phyloP scores from a whole-genome alignment of 2,113 vertebrate species.

The Psilopogon haemacephalus region DNA sequence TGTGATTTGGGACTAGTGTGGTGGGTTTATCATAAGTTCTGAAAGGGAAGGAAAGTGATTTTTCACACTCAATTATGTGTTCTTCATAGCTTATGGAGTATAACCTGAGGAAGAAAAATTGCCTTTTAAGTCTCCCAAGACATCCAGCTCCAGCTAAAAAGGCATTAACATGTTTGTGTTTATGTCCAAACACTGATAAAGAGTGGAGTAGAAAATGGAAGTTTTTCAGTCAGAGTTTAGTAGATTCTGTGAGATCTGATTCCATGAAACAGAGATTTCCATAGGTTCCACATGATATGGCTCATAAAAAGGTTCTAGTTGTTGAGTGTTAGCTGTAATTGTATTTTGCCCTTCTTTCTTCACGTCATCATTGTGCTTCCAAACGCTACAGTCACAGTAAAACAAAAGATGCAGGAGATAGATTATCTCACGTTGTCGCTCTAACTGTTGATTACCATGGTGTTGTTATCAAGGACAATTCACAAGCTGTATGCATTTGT shows the following conservation, averaged over 20 bases:
- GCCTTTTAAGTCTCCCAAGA: background rate
- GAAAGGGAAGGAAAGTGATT: background rate
- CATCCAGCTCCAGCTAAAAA: background rate
- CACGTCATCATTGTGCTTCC: background rate
- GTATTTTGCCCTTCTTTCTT: background rate
- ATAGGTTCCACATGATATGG: background rate
- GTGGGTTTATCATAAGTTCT: background rate
- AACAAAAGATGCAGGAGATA: background rate
- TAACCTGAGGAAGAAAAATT: background rate
- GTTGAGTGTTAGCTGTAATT: background rate
- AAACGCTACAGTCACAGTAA: background rate
- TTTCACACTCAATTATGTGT: background rate
- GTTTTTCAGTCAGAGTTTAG: background rate
- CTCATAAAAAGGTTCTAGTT: background rate
- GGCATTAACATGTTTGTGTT: background rate
- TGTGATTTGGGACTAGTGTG: background rate
- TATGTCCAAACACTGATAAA: background rate
- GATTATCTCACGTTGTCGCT: background rate
- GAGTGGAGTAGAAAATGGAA: background rate
- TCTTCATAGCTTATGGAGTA: background rate
- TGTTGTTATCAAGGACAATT: background rate
- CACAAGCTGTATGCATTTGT: background rate
- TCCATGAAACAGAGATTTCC: background rate
- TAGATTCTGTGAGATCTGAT: background rate
- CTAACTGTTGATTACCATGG: background rate